A percentile compares a stretch with the other conserved stretches of the same genome.
Conservation (phyloP, 2,113 vertebrate genomes). For the Ammodytes marinus region DNA sequence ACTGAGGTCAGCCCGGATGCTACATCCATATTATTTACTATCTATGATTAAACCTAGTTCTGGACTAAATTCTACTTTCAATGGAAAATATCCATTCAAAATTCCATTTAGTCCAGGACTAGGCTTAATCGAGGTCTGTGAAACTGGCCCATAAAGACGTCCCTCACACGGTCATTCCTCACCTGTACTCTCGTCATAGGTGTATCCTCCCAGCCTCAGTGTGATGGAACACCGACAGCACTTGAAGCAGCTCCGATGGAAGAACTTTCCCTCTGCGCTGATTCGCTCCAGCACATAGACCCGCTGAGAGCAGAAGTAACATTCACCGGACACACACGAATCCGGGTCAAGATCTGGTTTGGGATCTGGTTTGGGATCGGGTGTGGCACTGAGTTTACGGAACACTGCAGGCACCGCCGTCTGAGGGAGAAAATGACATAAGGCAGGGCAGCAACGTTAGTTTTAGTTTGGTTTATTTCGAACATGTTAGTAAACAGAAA, state of each 20-base stretch:
- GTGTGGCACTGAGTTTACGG: slow-evolving; percentile 31
- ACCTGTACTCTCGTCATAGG: slow-evolving; percentile 87
- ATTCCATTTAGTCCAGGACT: too few species aligned
- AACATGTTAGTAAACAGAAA: too few species aligned
- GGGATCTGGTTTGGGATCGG: neutral
- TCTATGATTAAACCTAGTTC: too few species aligned
- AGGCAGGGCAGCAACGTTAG: neutral
- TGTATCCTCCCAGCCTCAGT: slow-evolving; percentile 88
- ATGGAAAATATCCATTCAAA: too few species aligned
- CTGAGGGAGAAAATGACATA: slow-evolving; percentile 30
- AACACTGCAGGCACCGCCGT: slow-evolving; percentile 17
- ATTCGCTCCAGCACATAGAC: slow-evolving; percentile 93
- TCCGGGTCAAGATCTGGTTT: neutral
- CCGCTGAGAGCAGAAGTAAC: slow-evolving; percentile 88
- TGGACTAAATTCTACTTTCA: too few species aligned
- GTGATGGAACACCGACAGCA: slow-evolving; percentile 88
- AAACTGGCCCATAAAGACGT: too few species aligned
- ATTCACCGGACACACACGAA: slow-evolving; percentile 74
- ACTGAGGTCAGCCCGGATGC: too few species aligned
- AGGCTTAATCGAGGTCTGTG: too few species aligned
- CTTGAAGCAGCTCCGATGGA: slow-evolving; percentile 93
- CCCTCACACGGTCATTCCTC: slow-evolving; percentile 11
- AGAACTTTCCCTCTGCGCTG: slow-evolving; percentile 91
- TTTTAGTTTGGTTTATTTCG: too few species aligned
- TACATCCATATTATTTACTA: too few species aligned